Evolutionary conservation across 2,888 invertebrate species (phyloP).

Genomic region (Horisme vitalbata): DNA sequence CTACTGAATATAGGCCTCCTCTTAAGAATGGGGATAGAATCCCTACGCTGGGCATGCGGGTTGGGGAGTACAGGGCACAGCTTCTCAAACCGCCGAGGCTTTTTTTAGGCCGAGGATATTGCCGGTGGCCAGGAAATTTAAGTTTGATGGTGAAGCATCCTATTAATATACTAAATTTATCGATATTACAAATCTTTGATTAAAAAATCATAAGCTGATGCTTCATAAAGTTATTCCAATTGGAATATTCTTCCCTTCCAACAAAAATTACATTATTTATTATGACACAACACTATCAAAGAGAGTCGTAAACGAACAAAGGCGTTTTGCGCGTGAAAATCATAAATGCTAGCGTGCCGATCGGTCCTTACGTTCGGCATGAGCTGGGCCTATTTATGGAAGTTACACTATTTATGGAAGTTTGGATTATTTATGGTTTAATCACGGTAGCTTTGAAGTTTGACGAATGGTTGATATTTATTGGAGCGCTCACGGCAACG

Average conservation of each 20-base stretch:
- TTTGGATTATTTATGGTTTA: conserved; percentile 68
- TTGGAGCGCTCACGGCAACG: conserved; percentile 61
- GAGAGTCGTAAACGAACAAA: conserved; percentile 35
- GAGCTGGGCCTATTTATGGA: conserved; percentile 20
- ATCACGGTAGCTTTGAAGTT: conserved; percentile 72
- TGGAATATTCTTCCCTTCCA: conserved; percentile 1
- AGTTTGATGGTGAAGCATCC: too few relatives aligned
- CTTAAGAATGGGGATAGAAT: too few relatives aligned
- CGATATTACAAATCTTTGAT: neutral
- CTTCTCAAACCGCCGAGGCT: too few relatives aligned
- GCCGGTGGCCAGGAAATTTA: too few relatives aligned
- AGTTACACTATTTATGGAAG: conserved; percentile 36
- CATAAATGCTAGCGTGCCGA: conserved; percentile 59
- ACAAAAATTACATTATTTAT: conserved; percentile 23
- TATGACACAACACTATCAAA: conserved; percentile 31
- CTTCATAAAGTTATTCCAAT: too few relatives aligned
- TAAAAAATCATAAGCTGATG: too few relatives aligned
- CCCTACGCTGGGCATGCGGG: too few relatives aligned
- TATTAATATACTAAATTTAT: too few relatives aligned
- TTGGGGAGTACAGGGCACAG: too few relatives aligned
- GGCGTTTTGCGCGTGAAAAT: conserved; percentile 33
- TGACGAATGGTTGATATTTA: conserved; percentile 72
- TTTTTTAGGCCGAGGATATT: too few relatives aligned
- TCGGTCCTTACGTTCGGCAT: conserved; percentile 42
- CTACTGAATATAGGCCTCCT: too few relatives aligned